Conservation (phyloP, 2,888 invertebrate genomes). For the Pterobdella sp. region DNA sequence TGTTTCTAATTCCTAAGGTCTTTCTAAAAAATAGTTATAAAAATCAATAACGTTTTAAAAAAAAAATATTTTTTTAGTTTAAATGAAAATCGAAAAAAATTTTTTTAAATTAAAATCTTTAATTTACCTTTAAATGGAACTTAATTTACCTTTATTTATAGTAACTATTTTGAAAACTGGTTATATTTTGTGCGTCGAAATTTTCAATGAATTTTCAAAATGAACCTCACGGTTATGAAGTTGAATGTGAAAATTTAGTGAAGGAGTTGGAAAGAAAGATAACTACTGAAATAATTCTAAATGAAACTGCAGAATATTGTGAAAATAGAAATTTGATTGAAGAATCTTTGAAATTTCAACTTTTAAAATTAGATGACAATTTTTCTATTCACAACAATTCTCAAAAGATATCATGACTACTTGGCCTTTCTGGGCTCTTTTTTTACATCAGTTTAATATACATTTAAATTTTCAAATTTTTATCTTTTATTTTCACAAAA, state of each 20-base stretch:
- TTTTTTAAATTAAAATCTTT: too few relatives aligned
- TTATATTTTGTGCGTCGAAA: background rate
- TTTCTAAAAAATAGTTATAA: too few relatives aligned
- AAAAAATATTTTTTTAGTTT: too few relatives aligned
- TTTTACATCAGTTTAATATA: too few relatives aligned
- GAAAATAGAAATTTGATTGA: background rate
- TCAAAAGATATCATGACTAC: too few relatives aligned
- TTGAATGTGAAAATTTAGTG: background rate
- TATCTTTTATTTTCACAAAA: too few relatives aligned
- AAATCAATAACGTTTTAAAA: too few relatives aligned
- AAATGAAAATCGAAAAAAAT: too few relatives aligned
- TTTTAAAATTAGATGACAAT: background rate
- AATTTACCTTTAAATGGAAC: background rate
- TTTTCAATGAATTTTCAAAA: background rate
- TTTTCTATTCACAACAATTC: too few relatives aligned
- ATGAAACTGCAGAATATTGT: background rate
- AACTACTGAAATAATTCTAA: background rate
- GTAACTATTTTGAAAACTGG: background rate
- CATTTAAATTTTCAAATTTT: too few relatives aligned
- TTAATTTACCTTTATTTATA: background rate
- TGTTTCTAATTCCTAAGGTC: too few relatives aligned
- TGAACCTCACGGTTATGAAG: background rate
- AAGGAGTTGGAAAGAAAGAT: conserved; percentile 3
- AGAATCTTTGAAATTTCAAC: background rate
- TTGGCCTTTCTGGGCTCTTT: too few relatives aligned